Evolutionary conservation across 1,140 invertebrate species (phyloP), one percentile per base, ranked within the genome.

Genomic region (Drosophila micromelanica): DNA sequence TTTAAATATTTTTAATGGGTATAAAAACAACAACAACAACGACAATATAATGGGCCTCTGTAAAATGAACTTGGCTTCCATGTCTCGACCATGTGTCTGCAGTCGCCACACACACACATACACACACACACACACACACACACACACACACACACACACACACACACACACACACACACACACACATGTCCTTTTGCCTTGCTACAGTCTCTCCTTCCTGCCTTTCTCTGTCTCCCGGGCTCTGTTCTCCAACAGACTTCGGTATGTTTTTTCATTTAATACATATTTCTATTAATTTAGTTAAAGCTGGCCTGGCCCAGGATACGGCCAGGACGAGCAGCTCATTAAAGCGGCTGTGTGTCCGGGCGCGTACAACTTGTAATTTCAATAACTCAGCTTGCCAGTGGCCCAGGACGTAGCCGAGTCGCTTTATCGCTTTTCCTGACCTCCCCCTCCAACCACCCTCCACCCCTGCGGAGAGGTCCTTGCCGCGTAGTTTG

Each of bases 371-470:
- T 45, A 60, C 55, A 82, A 76, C 45, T 60, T 68, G 73, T 56
- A 85, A 80, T 85, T 85, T 85, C 80, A 85, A 85, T 85, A 85
- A 80, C 64, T 85, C 52, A 70, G 71, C 69, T 73, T 63, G 48
- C 45, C 67, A 84, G 54, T 60, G 52, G 32, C 55, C 40, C 45
- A 45, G 56, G 8, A 45, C n/a, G 15, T 17, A 23, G 30, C 35
- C 40, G 46, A 38, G 57, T 43, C 64, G 65, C 32, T 45, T 46
- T 55, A 27, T 35, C 23, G 37, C 62, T 54, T 38, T 40, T 46
- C 30, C 30, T 27, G 23, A 5, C 30, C 30, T 20, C 20, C 20
- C 20, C 20, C 2, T 20, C 20, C 20, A 20, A 1, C 20, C 20
- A 20, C 20, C 20, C 2, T 20, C 20, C 1, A 1, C 20, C 1